These are phyloP conservation scores for Fissipunctia ypsillon DNA, from an alignment of 2,888 invertebrate species.

Conservation along the genomic window DNA sequence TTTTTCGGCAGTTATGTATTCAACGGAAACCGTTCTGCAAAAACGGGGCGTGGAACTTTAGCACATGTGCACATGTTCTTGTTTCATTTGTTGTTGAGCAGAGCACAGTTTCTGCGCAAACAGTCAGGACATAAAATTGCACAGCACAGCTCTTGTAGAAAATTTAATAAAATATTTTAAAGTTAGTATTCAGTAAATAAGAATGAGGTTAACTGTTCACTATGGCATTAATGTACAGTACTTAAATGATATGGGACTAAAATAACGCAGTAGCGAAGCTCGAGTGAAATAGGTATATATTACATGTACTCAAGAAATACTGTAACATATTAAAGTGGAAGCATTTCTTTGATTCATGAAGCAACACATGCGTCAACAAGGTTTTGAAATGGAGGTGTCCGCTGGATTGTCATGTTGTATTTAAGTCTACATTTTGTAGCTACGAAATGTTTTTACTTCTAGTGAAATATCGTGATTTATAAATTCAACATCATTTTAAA, in stretches of 20 bases:
- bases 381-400: conserved; percentile 59
- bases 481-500: background rate
- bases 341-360: conserved; percentile 12
- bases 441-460: conserved; percentile 9
- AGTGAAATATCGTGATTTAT: background rate
- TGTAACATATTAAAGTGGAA: conserved; percentile 1
- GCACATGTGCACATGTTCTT: background rate
- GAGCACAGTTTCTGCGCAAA: conserved; percentile 1
- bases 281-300: conserved; percentile 1
- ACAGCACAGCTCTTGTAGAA: background rate
- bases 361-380: conserved; percentile 56
- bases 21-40: background rate
- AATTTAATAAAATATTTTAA: background rate
- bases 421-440: conserved; percentile 2
- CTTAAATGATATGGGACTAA: background rate
- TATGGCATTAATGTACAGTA: conserved; percentile 2
- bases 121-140: background rate
- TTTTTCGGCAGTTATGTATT: no score
- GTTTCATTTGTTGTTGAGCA: background rate
- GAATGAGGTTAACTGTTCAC: background rate
- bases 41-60: background rate
- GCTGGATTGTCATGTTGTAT: conserved; percentile 7
- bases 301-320: conserved; percentile 8
- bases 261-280: conserved; percentile 1
- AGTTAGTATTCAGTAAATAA: conserved; percentile 6